Base-by-base conservation (phyloP, 2,797 vertebrate genomes). In the Oreochromis grahami region DNA sequence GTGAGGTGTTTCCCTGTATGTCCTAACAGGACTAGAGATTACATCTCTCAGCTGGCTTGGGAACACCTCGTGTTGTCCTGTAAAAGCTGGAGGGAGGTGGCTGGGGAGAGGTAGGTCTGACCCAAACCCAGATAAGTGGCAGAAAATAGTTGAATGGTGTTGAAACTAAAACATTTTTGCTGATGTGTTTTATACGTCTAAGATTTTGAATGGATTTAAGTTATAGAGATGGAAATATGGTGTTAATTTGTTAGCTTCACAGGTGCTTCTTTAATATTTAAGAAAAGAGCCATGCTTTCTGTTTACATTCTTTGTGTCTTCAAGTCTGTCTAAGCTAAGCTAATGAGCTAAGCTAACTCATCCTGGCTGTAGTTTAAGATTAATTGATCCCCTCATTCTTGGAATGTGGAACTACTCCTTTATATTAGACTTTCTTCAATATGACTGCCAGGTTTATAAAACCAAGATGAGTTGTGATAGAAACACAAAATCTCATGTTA, bases 121-220 rank as follows among this genome's bases (percentile, higher is more conserved):
- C 34, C 11, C n/a, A 21, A 65, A 65, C 60, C 12, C 36, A 41
- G 60, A 70, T 45, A 17, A 70, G 41, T 26, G 8, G 14, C 65
- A 70, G 65, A 70, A 70, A 45, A 26, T 70, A 17, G 38, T 45
- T 70, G 14, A 26, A 70, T 26, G 38, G 38, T 70, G 13, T 70
- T 45, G 21, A 29, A 70, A 45, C 41, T 45, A 45, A 24, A 45
- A 70, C 15, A 24, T 45, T 70, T 70, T 43, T 45, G 24, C 26
- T 48, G 17, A n/a, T 72, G 41, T 45, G 41, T 72, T 72, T 70
- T 19, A 48, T 45, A 26, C 15, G 29, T 6, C 17, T 48, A 29
- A 29, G 15, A 45, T 29, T 72, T 72, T 72, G 11, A 72, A 72
- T 72, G 3, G 15, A 29, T 29, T 19, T 48, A 48, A 45, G 21